A percentile compares a stretch with the other conserved stretches of the same genome.
Evolutionary conservation across 1,140 invertebrate species (phyloP).

Genomic region (Choristoneura fumiferana): DNA sequence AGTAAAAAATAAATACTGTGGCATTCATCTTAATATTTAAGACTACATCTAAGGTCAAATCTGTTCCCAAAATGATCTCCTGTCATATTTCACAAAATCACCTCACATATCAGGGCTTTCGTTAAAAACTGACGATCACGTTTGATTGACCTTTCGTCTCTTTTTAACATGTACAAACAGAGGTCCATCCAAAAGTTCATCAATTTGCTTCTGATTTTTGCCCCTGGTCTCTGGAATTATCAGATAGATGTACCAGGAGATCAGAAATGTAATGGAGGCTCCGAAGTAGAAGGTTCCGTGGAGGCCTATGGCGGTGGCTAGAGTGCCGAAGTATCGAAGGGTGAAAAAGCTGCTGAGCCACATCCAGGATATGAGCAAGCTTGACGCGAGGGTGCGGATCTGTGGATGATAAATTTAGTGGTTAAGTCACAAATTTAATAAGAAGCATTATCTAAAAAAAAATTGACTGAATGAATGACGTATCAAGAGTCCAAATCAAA

Average conservation of each 20-base stretch:
- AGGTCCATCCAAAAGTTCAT: constrained; percentile 48
- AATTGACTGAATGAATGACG: constrained; percentile 11
- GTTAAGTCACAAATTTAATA: no score
- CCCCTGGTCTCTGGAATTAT: constrained; percentile 63
- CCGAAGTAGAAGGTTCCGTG: constrained; percentile 65
- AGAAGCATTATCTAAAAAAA: no score
- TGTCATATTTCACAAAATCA: background rate
- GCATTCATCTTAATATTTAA: background rate
- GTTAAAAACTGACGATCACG: background rate
- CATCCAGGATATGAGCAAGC: constrained; percentile 68
- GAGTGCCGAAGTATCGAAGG: constrained; percentile 59
- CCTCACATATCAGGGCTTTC: background rate
- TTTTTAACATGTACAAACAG: constrained; percentile 35
- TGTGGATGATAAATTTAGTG: no score
- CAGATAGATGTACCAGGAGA: constrained; percentile 49
- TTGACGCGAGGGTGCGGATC: constrained; percentile 64
- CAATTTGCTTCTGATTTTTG: constrained; percentile 55
- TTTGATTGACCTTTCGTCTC: constrained; percentile 18
- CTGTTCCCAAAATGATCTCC: background rate
- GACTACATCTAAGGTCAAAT: background rate
- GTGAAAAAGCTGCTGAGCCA: constrained; percentile 67
- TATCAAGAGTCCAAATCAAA: no score
- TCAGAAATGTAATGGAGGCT: constrained; percentile 55
- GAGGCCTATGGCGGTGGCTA: constrained; percentile 55
- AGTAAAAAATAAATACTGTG: background rate